phyloP scores from a whole-genome alignment of 64 coral and sea anemone species.

The Stichodactyla helianthus region DNA sequence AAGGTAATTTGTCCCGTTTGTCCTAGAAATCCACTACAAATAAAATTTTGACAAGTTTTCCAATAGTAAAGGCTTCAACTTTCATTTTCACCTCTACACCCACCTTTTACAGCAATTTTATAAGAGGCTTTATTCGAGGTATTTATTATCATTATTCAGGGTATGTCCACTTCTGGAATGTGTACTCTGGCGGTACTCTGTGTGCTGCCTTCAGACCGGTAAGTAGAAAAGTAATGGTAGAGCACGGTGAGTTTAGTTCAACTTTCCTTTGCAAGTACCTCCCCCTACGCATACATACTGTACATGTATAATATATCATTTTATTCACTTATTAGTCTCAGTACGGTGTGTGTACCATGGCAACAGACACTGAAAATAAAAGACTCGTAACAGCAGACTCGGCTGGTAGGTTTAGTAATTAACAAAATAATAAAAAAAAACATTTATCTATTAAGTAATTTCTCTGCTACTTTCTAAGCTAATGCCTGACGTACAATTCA shows the following conservation, averaged over 20 bases:
- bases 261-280: background rate
- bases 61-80: background rate
- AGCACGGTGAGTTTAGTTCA: background rate
- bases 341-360: conserved; percentile 70
- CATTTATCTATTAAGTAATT: no score
- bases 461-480: no score
- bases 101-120: no score
- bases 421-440: no score
- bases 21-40: no score
- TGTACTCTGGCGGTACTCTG: conserved; percentile 83
- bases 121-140: no score
- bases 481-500: no score
- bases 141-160: conserved; percentile 37
- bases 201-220: conserved; percentile 76
- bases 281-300: background rate
- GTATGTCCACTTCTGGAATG: conserved; percentile 96
- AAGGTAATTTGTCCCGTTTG: conserved; percentile 47
- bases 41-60: no score
- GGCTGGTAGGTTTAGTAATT: conserved; percentile 40
- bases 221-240: conserved; percentile 5
- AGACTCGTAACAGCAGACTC: conserved; percentile 80
- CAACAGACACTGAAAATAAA: conserved; percentile 67
- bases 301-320: background rate
- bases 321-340: conserved; percentile 14
- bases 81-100: no score